A percentile compares a stretch with the other conserved stretches of the same genome.
Conservation (phyloP, 2,797 vertebrate species). For the Rhadinocentrus ornatus region DNA sequence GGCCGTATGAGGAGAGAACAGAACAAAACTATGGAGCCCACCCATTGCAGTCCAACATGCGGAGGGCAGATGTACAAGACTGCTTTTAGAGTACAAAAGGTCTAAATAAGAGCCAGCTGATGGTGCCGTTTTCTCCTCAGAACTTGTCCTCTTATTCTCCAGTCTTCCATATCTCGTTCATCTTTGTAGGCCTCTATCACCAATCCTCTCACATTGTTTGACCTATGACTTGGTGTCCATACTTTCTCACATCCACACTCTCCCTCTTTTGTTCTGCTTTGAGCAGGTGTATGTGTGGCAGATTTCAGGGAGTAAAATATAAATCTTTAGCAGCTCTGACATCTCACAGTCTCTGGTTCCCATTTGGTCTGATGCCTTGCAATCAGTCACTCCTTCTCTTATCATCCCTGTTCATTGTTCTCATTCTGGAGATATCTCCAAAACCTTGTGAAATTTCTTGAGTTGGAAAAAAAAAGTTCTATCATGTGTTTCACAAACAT, state of each 20-base stretch:
- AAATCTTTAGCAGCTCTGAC: conserved; percentile 73
- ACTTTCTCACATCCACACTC: conserved; percentile 56
- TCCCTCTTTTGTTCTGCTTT: conserved; percentile 62
- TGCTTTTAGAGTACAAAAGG: conserved; percentile 71
- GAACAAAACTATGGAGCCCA: conserved; percentile 64
- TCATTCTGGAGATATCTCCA: conserved; percentile 43
- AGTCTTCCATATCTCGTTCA: conserved; percentile 50
- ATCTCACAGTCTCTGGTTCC: conserved; percentile 77
- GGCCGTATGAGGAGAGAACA: conserved; percentile 41
- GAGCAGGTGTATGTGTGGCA: conserved; percentile 70
- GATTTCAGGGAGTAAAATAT: conserved; percentile 72
- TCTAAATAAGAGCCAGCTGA: conserved; percentile 80
- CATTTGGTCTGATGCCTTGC: conserved; percentile 73
- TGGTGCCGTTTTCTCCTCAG: conserved; percentile 53
- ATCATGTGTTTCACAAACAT: conserved; percentile 38
- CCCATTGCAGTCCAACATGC: conserved; percentile 73
- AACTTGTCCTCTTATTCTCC: conserved; percentile 29
- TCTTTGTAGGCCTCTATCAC: conserved; percentile 62
- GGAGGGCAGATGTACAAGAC: conserved; percentile 76
- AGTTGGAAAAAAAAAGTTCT: conserved; percentile 21
- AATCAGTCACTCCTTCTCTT: conserved; percentile 69
- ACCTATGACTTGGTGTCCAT: conserved; percentile 66
- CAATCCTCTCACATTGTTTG: conserved; percentile 65
- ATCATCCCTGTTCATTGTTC: conserved; percentile 52
- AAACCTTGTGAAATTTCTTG: conserved; percentile 33